Base-by-base conservation (phyloP, 1,140 invertebrate species). In the Odontomachus brunneus region DNA sequence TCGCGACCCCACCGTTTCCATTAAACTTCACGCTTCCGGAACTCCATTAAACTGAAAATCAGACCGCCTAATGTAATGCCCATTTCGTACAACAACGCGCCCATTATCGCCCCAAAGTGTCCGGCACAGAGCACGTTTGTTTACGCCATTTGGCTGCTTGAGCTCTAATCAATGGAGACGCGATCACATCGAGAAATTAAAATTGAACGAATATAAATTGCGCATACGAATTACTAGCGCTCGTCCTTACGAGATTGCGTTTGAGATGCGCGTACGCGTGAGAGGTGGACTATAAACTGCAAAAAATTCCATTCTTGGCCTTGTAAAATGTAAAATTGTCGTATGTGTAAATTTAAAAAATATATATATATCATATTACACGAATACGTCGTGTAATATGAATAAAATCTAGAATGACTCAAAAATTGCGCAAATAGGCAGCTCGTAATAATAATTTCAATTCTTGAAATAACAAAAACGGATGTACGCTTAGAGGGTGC, bases 31-130 rank as follows among this genome's bases (percentile, higher is more conserved):
- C 66, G 63, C 81, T 81, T 87, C 85, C 73, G 85, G 81, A 83
- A 78, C 85, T 87, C 85, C 85, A 78, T 87, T 86, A 83, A 83
- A 69, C 80, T 78, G 26, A 73, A 83, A 87, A 87, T 87, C 85
- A 85, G 85, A 86, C 74, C 85, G 73, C 80, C 78, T 57, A 51
- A 59, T 75, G 69, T 65, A 84, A 87, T 84, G 82, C 55, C 65
- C 82, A 72, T 55, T 51, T 49, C 44, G 74, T 75, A 82, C 73
- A 74, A 74, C 84, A 75, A 76, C 22, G 51, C 24, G 22, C 76
- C 67, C 73, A 69, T 83, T 78, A 53, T 33, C 65, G 57, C 55
- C 26, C 69, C 48, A 63, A 67, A 76, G 57, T 84, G 76, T 72
- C 76, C 76, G 33, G 33, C 69, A 83, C 62, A 14, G 33, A n/a